Percentiles rank a stretch among this genome's conserved stretches.
Conservation (phyloP, 2,888 invertebrate genomes). For the Diloba caeruleocephala region DNA sequence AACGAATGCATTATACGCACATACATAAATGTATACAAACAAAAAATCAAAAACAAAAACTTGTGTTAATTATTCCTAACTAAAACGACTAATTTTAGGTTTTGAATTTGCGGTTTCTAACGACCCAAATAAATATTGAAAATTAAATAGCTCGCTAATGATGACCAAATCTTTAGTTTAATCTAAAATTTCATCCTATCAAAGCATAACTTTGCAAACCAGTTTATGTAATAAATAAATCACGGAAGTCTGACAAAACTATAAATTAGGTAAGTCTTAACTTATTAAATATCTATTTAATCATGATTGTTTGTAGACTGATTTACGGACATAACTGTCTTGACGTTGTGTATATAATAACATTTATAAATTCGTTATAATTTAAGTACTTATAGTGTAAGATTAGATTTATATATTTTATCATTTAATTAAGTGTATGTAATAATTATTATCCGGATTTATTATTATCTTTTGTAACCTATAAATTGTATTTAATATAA, state of each 20-base stretch:
- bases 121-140: constrained; percentile 24
- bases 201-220: constrained; percentile 20
- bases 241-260: neutral
- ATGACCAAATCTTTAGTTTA: constrained; percentile 6
- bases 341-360: constrained; percentile 7
- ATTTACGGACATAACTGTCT: constrained; percentile 1
- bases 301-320: neutral
- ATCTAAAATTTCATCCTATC: constrained; percentile 27
- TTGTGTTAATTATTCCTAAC: too few species aligned
- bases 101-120: constrained; percentile 4
- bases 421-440: neutral
- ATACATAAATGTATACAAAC: too few species aligned
- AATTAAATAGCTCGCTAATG: too few species aligned
- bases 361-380: constrained; percentile 57
- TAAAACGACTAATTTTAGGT: constrained; percentile 11
- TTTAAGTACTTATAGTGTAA: constrained; percentile 39
- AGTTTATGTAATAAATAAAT: neutral
- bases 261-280: neutral
- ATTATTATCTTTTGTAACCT: constrained; percentile 8
- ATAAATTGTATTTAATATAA: constrained; percentile 9
- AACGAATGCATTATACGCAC: too few species aligned
- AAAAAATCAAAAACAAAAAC: too few species aligned
- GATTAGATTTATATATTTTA: constrained; percentile 10
- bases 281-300: too few species aligned
- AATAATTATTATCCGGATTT: neutral